Base-by-base conservation (phyloP, 1,140 invertebrate genomes). In the Lordiphosa stackelbergi region DNA sequence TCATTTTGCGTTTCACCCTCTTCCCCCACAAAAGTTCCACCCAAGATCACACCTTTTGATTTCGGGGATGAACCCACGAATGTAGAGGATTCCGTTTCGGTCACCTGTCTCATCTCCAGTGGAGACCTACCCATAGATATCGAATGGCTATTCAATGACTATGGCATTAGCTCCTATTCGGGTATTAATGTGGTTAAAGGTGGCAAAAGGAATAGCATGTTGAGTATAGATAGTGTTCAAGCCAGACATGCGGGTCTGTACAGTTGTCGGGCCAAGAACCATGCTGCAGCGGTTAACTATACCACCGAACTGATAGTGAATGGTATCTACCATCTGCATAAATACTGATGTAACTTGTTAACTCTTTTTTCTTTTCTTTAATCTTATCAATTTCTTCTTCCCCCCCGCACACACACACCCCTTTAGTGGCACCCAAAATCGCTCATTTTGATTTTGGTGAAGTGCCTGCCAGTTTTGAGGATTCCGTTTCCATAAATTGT, bases 51-150 rank as follows among this genome's bases (percentile, higher is more conserved):
- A 74, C 93, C 93, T 40, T 95, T 96, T 83, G 90, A 92, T 85
- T 92, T 93, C 86, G 93, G 93, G 71, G 93, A 94, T 52, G 93
- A 93, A 66, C 92, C 93, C 45, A 91, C 94, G n/a, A 94, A 95
- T 88, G 93, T 92, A 81, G 94, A 94, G 65, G 93, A 95, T 84
- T 91, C 93, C 41, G 92, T 93, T 46, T 93, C 94, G 37, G 90
- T 94, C 28, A 92, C 91, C 65, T 96, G 94, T 88, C 90, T 93
- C 9, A 92, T 96, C 40, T 90, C 92, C 47, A 93, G 93, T 78
- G 94, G 94, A 31, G 94, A 95, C 87, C 88, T 92, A 65, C 94
- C 94, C 4, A 90, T 95, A 46, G 90, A 92, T 60, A 93, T 95
- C 60, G 90, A 91, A 56, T 95, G 94, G 94, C 89, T 91, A 62